Conservation (phyloP, 2,113 vertebrate genomes). For the Thinocorus orbignyianus region DNA sequence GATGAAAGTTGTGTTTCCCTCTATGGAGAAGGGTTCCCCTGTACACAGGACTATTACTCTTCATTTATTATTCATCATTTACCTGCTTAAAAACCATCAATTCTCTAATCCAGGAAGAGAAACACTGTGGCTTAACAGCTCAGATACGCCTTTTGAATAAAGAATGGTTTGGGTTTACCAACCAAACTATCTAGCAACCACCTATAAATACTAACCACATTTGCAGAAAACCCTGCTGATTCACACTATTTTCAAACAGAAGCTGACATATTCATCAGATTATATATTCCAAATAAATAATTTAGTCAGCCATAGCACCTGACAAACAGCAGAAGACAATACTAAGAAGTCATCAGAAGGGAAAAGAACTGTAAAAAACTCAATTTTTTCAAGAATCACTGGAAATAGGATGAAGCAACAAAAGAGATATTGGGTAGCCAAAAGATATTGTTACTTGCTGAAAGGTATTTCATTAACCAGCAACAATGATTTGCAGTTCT, state of each 20-base stretch:
- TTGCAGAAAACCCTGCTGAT: conserved; percentile 14
- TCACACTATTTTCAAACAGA: conserved; percentile 24
- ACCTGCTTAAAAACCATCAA: background rate
- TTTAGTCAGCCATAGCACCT: conserved; percentile 10
- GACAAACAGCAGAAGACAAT: background rate
- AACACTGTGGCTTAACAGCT: background rate
- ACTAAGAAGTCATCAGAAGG: background rate
- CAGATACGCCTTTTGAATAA: background rate
- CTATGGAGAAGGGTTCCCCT: background rate
- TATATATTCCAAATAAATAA: conserved; percentile 32
- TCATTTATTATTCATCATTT: background rate
- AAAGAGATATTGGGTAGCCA: background rate
- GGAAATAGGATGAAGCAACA: background rate
- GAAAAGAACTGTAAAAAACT: background rate
- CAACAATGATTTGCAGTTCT: conserved; percentile 36
- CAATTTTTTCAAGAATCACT: background rate
- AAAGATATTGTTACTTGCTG: conserved; percentile 21
- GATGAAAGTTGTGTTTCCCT: background rate
- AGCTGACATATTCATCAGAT: background rate
- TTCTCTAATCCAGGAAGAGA: background rate
- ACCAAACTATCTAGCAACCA: background rate
- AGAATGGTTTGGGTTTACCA: background rate
- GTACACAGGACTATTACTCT: background rate
- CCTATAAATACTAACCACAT: background rate
- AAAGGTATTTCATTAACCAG: conserved; percentile 37